Conservation (phyloP, 2,797 vertebrate genomes). For the Balearica regulorum region DNA sequence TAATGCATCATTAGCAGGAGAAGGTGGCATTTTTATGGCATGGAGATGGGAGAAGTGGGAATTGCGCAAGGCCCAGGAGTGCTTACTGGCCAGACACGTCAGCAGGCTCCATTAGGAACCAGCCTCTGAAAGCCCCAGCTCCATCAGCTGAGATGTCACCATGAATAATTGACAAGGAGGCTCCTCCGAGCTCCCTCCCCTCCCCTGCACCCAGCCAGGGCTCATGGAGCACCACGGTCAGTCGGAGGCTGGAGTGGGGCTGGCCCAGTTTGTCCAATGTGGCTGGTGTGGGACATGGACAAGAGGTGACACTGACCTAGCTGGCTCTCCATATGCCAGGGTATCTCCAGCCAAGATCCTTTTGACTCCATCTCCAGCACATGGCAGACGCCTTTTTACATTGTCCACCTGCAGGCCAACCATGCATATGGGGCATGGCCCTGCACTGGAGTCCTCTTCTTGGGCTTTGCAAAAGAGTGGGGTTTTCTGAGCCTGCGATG, state of each 20-base stretch:
- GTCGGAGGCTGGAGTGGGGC: accelerated
- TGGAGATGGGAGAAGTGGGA: conserved; percentile 12
- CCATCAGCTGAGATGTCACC: background rate
- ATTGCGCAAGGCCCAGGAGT: conserved; percentile 26
- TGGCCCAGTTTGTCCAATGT: accelerated
- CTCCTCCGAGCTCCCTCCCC: background rate
- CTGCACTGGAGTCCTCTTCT: background rate
- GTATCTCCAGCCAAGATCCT: background rate
- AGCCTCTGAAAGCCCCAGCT: background rate
- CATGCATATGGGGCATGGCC: too few species aligned
- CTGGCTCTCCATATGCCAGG: background rate
- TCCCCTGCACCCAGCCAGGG: background rate
- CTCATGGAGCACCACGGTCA: background rate
- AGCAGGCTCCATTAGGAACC: conserved; percentile 41
- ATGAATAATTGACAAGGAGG: conserved; percentile 57
- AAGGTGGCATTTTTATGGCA: conserved; percentile 21
- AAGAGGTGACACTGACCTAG: background rate
- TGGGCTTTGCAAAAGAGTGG: background rate
- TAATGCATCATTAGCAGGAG: background rate
- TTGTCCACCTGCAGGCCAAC: background rate
- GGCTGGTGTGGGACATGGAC: accelerated
- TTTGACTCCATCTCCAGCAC: background rate
- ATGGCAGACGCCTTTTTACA: background rate
- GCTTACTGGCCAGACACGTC: background rate
- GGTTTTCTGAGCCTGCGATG: accelerated